These are phyloP conservation scores for Melanophora roralis DNA, from an alignment of 2,888 invertebrate genomes.

Conservation along the genomic window DNA sequence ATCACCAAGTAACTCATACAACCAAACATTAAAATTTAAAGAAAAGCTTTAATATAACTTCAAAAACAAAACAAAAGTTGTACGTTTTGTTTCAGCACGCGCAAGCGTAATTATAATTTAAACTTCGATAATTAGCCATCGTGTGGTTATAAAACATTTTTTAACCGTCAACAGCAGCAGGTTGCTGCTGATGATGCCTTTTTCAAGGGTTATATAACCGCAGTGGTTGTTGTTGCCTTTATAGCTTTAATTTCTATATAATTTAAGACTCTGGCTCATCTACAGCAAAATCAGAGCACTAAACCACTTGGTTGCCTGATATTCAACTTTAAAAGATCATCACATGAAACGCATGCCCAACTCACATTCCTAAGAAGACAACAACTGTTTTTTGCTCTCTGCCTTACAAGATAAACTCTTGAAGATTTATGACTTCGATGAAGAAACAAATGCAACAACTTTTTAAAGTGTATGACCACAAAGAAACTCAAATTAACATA, in stretches of 20 bases:
- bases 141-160: slow-evolving; percentile 72
- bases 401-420: slow-evolving; percentile 41
- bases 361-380: slow-evolving; percentile 36
- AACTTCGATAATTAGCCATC: slow-evolving; percentile 74
- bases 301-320: slow-evolving; percentile 24
- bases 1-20: slow-evolving; percentile 11
- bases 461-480: slow-evolving; percentile 13
- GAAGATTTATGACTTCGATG: slow-evolving; percentile 62
- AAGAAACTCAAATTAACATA: slow-evolving; percentile 35
- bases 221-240: slow-evolving; percentile 1
- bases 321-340: slow-evolving; percentile 37
- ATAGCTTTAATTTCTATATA: slow-evolving; percentile 13
- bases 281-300: slow-evolving; percentile 51
- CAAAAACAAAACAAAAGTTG: slow-evolving; percentile 34
- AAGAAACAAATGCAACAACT: slow-evolving; percentile 62
- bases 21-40: background rate
- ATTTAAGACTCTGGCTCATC: slow-evolving; percentile 36
- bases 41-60: background rate
- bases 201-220: slow-evolving; percentile 26
- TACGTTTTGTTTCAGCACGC: slow-evolving; percentile 60
- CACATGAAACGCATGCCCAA: slow-evolving; percentile 40
- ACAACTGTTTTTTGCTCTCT: background rate
- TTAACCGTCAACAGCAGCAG: slow-evolving; percentile 40
- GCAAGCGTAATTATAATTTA: slow-evolving; percentile 71
- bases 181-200: slow-evolving; percentile 40